Base-by-base conservation (phyloP, 2,113 vertebrate species). In the Chunga burmeisteri region DNA sequence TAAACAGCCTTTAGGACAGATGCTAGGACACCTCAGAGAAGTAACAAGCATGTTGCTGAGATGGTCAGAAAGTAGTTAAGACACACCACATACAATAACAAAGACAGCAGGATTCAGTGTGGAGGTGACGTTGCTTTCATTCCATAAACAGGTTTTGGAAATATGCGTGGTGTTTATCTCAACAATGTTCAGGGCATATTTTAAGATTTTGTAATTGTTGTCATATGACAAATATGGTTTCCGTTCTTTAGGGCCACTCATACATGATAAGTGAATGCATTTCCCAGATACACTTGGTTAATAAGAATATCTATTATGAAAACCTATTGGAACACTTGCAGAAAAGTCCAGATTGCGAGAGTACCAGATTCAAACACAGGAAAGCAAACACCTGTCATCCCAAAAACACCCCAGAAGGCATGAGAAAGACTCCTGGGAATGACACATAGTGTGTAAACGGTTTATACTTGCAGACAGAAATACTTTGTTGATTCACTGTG, bases 351-450 rank as follows among this genome's bases (percentile, higher is more conserved):
- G 13, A 38, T 16, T 50, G 25, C 52, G 40, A 91, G 36, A 65
- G 49, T 6, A 40, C 13, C 29, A 47, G 23, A 73, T 42, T 50
- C 10, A 74, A 92, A 52, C 20, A n/a, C 9, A 70, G 20, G 36
- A 67, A 74, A 85, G 26, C 11, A 81, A 87, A 87, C 18, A 79
- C 13, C 14, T 55, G 9, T 27, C 11, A 56, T 58, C 21, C 27
- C 16, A 0, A 1, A 17, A 29, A 50, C 62, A 29, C 0, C 8
- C 4, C 16, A 63, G 22, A 79, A 75, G 26, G 26, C 29, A 74
- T 21, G 21, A 71, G 46, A 89, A 74, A 22, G 17, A 91, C 42
- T 3, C 11, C 23, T 40, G 44, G 29, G 40, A 49, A 72, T 47
- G 32, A 85, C 6, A 18, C 13, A 26, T 26, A 50, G 62, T 32